phyloP scores from a whole-genome alignment of 1,140 invertebrate genomes.

The Anadara kagoshimensis region DNA sequence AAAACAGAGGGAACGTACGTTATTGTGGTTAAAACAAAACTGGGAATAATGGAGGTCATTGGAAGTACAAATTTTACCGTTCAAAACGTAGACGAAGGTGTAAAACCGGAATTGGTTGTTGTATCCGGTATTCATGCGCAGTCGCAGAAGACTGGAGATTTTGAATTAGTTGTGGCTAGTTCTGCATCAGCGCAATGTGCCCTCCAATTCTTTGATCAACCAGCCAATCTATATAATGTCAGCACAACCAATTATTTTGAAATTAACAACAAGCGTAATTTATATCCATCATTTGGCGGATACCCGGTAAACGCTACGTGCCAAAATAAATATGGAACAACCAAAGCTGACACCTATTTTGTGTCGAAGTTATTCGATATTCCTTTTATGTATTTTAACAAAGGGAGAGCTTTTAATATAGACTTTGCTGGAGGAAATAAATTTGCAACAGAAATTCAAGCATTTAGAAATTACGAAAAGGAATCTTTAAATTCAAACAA shows the following conservation, averaged over 20 bases:
- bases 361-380: slow-evolving; percentile 30
- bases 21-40: slow-evolving; percentile 52
- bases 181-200: slow-evolving; percentile 37
- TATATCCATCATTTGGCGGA: slow-evolving; percentile 13
- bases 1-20: slow-evolving; percentile 45
- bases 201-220: slow-evolving; percentile 43
- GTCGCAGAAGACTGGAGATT: slow-evolving; percentile 21
- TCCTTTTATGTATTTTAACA: slow-evolving; percentile 22
- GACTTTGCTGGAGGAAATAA: slow-evolving; percentile 13
- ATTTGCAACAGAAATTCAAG: slow-evolving; percentile 3
- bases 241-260: not conserved
- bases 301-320: slow-evolving; percentile 16
- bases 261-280: not conserved
- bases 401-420: not conserved
- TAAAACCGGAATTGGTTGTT: slow-evolving; percentile 50
- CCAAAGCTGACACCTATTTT: slow-evolving; percentile 6
- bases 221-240: not conserved
- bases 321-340: slow-evolving; percentile 19
- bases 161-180: slow-evolving; percentile 32
- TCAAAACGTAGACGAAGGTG: slow-evolving; percentile 59
- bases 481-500: not conserved
- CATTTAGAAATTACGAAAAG: slow-evolving; percentile 8
- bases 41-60: slow-evolving; percentile 46
- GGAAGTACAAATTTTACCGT: slow-evolving; percentile 40
- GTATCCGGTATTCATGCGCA: slow-evolving; percentile 41